Conservation (phyloP, 1,140 invertebrate species). For the Panagrolaimus sp. region DNA sequence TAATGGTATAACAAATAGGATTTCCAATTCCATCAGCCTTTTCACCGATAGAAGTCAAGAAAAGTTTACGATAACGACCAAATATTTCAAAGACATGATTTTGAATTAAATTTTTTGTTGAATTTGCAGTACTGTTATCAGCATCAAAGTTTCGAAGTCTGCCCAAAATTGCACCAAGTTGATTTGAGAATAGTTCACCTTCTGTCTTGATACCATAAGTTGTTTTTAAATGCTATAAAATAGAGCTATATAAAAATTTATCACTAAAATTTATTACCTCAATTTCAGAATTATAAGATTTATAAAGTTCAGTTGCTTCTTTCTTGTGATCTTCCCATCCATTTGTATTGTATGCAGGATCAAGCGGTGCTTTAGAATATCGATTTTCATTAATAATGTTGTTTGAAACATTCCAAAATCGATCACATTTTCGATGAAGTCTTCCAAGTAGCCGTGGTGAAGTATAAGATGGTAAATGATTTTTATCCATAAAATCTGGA, state of each 20-base stretch:
- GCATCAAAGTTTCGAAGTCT: constrained; percentile 5
- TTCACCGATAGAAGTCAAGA: background rate
- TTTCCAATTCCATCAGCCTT: background rate
- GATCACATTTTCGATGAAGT: constrained; percentile 34
- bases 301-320: background rate
- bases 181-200: background rate
- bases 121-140: background rate
- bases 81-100: constrained; percentile 20
- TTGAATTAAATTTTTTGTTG: constrained; percentile 29
- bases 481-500: constrained; percentile 10
- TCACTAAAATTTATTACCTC: background rate
- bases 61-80: background rate
- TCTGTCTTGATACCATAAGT: background rate
- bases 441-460: background rate
- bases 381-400: constrained; percentile 29
- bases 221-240: too few species aligned
- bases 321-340: background rate
- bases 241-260: too few species aligned
- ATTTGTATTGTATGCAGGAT: constrained; percentile 25
- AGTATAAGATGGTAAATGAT: background rate
- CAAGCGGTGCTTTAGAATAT: constrained; percentile 26
- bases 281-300: background rate
- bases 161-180: constrained; percentile 26
- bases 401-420: constrained; percentile 16
- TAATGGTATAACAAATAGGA: background rate